Conservation (phyloP, 37 sponge, comb jelly and placozoan species). For the Halisarca cf. caerulea region DNA sequence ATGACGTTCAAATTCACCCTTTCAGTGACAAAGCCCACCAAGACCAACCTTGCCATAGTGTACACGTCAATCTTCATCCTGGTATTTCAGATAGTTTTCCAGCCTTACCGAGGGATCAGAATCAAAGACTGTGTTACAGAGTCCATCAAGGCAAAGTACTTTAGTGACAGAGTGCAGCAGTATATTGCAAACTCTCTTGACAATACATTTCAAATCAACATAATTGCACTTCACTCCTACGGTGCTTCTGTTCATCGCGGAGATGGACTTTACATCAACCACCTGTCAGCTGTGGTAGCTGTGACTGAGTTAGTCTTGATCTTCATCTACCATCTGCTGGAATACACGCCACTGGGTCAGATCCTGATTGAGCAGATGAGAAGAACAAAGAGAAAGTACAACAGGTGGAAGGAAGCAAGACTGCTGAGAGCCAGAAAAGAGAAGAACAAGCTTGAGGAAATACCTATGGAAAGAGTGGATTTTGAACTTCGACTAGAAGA, state of each 20-base stretch:
- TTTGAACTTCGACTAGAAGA: not conserved
- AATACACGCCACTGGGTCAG: not conserved
- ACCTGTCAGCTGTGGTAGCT: not conserved
- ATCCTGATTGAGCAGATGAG: not conserved
- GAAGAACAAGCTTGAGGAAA: not conserved
- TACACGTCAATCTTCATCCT: not conserved
- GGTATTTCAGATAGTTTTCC: not conserved
- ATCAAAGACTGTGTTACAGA: not conserved
- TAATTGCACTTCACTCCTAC: not conserved
- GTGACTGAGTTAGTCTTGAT: not conserved
- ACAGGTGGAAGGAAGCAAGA: not conserved
- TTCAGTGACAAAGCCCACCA: too few species aligned
- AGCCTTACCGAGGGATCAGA: not conserved
- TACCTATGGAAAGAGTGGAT: not conserved
- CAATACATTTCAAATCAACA: not conserved
- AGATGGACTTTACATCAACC: not conserved
- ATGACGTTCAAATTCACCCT: not conserved
- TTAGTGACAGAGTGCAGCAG: not conserved
- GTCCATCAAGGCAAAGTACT: conserved; percentile 3
- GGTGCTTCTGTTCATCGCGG: too few species aligned
- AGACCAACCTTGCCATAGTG: not conserved
- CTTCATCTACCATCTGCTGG: conserved; percentile 1
- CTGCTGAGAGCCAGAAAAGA: not conserved
- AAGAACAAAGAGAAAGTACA: not conserved
- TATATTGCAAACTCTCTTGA: not conserved